phyloP scores from a whole-genome alignment of 2,888 invertebrate species.

The Lottia gigantea region DNA sequence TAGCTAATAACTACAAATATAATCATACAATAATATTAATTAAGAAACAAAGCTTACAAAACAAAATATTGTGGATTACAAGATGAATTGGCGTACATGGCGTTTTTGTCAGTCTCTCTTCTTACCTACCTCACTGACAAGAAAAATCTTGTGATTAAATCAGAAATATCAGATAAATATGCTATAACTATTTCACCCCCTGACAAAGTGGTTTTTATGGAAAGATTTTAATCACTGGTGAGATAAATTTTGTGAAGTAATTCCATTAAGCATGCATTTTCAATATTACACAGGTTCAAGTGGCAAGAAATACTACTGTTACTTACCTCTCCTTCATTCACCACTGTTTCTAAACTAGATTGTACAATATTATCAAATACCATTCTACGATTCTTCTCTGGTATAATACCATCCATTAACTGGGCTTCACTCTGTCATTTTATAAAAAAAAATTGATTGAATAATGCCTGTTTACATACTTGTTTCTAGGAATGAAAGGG shows the following conservation, averaged over 20 bases:
- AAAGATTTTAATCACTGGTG: too few species aligned
- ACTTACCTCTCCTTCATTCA: conserved; percentile 84
- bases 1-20: conserved; percentile 76
- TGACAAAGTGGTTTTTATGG: too few species aligned
- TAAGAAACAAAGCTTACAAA: too few species aligned
- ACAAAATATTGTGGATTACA: too few species aligned
- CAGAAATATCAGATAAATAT: too few species aligned
- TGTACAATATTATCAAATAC: conserved; percentile 86
- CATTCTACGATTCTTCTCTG: conserved; percentile 81
- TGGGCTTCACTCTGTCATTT: conserved; percentile 78
- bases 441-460: neutral
- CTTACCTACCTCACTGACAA: too few species aligned
- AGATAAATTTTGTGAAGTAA: neutral
- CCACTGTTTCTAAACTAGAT: conserved; percentile 86
- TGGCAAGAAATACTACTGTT: too few species aligned
- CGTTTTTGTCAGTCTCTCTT: too few species aligned
- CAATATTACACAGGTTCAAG: neutral
- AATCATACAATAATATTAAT: neutral
- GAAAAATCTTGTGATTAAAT: too few species aligned
- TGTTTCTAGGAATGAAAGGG: too few species aligned
- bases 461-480: neutral
- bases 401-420: conserved; percentile 85
- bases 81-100: too few species aligned
- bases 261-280: neutral
- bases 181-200: too few species aligned